These are phyloP conservation scores for Microctonus aethiopoides DNA, from an alignment of 2,888 invertebrate species.

Conservation along the genomic window DNA sequence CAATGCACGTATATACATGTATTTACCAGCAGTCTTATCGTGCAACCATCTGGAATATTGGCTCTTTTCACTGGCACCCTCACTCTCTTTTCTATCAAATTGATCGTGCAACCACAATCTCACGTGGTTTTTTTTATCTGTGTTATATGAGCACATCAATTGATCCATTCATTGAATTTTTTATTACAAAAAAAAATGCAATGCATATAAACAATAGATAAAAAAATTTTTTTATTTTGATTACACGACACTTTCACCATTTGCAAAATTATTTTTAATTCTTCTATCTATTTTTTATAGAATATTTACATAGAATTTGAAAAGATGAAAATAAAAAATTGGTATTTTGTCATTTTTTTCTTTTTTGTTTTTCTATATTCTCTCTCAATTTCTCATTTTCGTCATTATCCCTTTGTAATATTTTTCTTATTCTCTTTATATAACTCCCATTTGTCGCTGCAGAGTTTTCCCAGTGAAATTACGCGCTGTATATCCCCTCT, in stretches of 20 bases:
- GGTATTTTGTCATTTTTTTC: no score
- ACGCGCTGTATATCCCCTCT: not conserved
- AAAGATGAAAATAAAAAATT: not conserved
- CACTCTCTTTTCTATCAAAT: not conserved
- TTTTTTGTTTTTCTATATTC: no score
- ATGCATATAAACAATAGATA: not conserved
- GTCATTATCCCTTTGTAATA: not conserved
- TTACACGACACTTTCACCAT: no score
- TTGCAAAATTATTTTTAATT: no score
- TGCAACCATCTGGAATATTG: slow-evolving; percentile 57
- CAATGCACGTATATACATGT: not conserved
- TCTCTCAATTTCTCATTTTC: no score
- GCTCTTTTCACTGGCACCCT: slow-evolving; percentile 53
- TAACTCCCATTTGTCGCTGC: not conserved
- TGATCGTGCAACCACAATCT: slow-evolving; percentile 3
- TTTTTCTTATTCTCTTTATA: not conserved
- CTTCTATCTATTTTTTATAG: no score
- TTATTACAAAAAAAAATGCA: not conserved
- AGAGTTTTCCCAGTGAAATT: not conserved
- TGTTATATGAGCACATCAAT: not conserved
- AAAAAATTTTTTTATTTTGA: no score
- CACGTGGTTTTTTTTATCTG: not conserved
- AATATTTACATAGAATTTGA: no score
- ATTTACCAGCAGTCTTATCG: slow-evolving; percentile 2
- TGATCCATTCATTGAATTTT: not conserved